Evolutionary conservation across 2,888 invertebrate species (phyloP).

Genomic region (Pterostichus niger): DNA sequence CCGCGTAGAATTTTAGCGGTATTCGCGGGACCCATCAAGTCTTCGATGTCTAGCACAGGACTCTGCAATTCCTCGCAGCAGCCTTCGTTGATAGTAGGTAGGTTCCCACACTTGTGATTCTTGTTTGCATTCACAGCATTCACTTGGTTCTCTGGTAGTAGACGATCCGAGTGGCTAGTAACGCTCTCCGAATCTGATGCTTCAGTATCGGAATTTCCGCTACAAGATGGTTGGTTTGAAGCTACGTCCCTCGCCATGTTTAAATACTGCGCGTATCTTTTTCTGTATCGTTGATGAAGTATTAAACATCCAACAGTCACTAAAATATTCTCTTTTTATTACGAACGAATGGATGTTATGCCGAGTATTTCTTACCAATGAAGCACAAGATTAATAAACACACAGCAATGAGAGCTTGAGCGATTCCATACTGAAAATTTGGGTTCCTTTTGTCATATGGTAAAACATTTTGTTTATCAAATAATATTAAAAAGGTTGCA

Average conservation of each 20-base stretch:
- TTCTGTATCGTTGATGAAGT: slow-evolving; percentile 89
- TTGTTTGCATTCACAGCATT: slow-evolving; percentile 64
- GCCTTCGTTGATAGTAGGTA: slow-evolving; percentile 75
- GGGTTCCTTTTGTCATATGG: slow-evolving; percentile 83
- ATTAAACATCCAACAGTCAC: slow-evolving; percentile 91
- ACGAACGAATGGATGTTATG: neutral
- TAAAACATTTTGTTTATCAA: slow-evolving; percentile 77
- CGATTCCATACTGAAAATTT: slow-evolving; percentile 88
- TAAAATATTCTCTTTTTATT: slow-evolving; percentile 73
- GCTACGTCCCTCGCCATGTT: slow-evolving; percentile 81
- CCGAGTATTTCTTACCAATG: slow-evolving; percentile 80
- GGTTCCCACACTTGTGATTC: slow-evolving; percentile 70
- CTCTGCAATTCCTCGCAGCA: slow-evolving; percentile 70
- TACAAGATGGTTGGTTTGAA: slow-evolving; percentile 67
- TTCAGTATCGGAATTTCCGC: slow-evolving; percentile 62
- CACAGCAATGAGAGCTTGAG: slow-evolving; percentile 88
- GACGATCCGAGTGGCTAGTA: slow-evolving; percentile 52
- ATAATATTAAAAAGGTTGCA: slow-evolving; percentile 82
- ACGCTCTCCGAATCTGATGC: slow-evolving; percentile 56
- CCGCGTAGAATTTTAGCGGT: slow-evolving; percentile 63
- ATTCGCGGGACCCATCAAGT: slow-evolving; percentile 75
- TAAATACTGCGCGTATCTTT: slow-evolving; percentile 84
- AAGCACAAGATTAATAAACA: slow-evolving; percentile 88
- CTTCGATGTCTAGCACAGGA: slow-evolving; percentile 83
- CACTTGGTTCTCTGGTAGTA: slow-evolving; percentile 57